A percentile compares a stretch with the other conserved stretches of the same genome.
Conservation (phyloP, 2,113 vertebrate genomes). For the Syrrhaptes paradoxus region DNA sequence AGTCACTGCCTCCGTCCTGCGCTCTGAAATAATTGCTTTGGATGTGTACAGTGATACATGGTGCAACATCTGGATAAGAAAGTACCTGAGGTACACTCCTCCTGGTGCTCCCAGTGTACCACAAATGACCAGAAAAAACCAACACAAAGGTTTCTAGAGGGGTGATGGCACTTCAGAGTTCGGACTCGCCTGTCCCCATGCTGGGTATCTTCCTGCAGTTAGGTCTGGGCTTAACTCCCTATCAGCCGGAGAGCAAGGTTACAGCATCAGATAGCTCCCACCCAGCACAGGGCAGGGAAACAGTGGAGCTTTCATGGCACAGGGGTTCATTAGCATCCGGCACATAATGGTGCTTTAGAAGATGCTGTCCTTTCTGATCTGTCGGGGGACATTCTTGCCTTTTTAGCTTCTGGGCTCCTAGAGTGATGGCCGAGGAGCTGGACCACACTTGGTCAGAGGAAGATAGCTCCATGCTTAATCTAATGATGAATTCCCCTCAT, state of each 20-base stretch:
- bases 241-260: constrained; percentile 5
- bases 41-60: rapidly evolving
- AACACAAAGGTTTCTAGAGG: neutral
- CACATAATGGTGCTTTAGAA: constrained; percentile 45
- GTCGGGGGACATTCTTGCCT: constrained; percentile 43
- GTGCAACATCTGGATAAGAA: neutral
- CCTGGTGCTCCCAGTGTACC: neutral
- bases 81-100: neutral
- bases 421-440: constrained; percentile 20
- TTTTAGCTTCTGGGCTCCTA: constrained; percentile 33
- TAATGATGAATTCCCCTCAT: constrained; percentile 49
- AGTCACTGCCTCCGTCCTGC: neutral
- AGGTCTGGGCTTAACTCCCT: neutral
- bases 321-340: constrained; percentile 18
- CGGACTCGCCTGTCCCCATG: neutral
- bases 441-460: neutral
- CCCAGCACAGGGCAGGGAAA: neutral
- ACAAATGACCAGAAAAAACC: neutral
- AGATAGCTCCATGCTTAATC: constrained; percentile 25
- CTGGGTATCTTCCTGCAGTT: neutral
- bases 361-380: neutral
- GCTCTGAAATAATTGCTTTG: neutral
- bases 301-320: constrained; percentile 50
- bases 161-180: neutral
- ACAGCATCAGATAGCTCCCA: constrained; percentile 1